phyloP scores from a whole-genome alignment of 2,797 vertebrate genomes.

The Hybognathus amarus region DNA sequence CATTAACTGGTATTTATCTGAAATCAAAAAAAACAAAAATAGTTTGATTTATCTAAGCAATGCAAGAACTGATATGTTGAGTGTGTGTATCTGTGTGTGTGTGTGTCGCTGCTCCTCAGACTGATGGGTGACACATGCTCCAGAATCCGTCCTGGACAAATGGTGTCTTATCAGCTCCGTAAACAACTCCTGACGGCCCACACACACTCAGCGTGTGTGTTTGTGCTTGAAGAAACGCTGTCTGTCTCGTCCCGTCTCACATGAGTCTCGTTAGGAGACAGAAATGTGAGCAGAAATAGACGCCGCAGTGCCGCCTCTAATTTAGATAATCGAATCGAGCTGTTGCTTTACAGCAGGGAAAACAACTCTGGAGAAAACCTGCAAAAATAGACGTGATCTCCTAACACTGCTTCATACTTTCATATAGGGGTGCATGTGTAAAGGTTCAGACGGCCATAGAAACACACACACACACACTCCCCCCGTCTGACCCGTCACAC shows the following conservation, averaged over 20 bases:
- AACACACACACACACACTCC: slow-evolving; percentile 27
- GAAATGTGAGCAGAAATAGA: slow-evolving; percentile 45
- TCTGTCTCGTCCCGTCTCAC: slow-evolving; percentile 56
- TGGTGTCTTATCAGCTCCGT: slow-evolving; percentile 61
- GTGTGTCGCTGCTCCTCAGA: slow-evolving; percentile 14
- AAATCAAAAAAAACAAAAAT: background rate
- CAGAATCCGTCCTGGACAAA: slow-evolving; percentile 53
- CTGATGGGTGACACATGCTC: slow-evolving; percentile 56
- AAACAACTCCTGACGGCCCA: slow-evolving; percentile 54
- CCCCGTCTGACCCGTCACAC: slow-evolving; percentile 68
- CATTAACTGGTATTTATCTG: background rate
- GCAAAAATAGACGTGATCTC: slow-evolving; percentile 46
- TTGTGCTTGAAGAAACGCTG: background rate
- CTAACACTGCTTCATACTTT: slow-evolving; percentile 65
- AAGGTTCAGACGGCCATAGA: slow-evolving; percentile 71
- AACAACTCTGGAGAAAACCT: background rate
- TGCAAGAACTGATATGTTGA: background rate
- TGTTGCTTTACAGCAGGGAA: background rate
- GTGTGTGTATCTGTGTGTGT: background rate
- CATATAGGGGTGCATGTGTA: slow-evolving; percentile 71
- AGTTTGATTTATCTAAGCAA: background rate
- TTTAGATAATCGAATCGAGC: slow-evolving; percentile 61
- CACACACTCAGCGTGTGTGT: slow-evolving; percentile 34
- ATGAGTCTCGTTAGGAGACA: slow-evolving; percentile 61
- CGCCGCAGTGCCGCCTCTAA: slow-evolving; percentile 43